Percentiles rank a stretch among this genome's conserved stretches.
phyloP scores from a whole-genome alignment of 1,140 invertebrate species.

The Drosophila kohkoa region DNA sequence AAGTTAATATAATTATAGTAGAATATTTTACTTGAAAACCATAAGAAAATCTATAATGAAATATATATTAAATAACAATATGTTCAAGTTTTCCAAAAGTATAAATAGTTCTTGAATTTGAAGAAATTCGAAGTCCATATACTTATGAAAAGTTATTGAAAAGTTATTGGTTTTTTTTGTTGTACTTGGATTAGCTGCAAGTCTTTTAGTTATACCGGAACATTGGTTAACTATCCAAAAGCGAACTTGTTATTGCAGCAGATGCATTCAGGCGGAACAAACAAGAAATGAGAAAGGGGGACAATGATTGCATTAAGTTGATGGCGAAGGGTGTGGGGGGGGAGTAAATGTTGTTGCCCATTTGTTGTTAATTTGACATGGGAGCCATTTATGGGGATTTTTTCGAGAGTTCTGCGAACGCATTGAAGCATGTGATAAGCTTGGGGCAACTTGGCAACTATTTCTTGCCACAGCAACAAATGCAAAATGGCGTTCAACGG shows the following conservation, averaged over 20 bases:
- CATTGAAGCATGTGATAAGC: constrained; percentile 49
- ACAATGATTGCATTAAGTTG: not conserved
- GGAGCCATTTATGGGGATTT: constrained; percentile 25
- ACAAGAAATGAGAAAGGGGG: constrained; percentile 2
- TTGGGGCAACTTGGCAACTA: constrained; percentile 9
- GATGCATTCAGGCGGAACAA: constrained; percentile 49
- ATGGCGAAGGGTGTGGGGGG: constrained; percentile 2
- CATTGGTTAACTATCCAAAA: too few relatives aligned
- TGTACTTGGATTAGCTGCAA: too few relatives aligned
- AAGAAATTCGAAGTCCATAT: too few relatives aligned
- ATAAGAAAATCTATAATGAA: too few relatives aligned
- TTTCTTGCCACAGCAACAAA: constrained; percentile 42
- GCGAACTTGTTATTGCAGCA: constrained; percentile 40
- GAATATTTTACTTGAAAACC: too few relatives aligned
- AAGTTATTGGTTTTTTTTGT: too few relatives aligned
- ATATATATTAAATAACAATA: too few relatives aligned
- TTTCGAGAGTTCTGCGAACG: constrained; percentile 20
- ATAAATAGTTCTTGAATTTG: too few relatives aligned
- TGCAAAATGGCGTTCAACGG: constrained; percentile 34
- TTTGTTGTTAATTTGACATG: constrained; percentile 55
- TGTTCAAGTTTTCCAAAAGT: too few relatives aligned
- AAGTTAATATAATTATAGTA: too few relatives aligned
- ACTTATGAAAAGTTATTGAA: too few relatives aligned
- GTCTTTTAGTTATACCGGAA: too few relatives aligned
- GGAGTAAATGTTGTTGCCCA: constrained; percentile 23